A percentile compares a stretch with the other conserved stretches of the same genome.
Conservation (phyloP, 2,113 vertebrate genomes). For the Archocentrus centrarchus region DNA sequence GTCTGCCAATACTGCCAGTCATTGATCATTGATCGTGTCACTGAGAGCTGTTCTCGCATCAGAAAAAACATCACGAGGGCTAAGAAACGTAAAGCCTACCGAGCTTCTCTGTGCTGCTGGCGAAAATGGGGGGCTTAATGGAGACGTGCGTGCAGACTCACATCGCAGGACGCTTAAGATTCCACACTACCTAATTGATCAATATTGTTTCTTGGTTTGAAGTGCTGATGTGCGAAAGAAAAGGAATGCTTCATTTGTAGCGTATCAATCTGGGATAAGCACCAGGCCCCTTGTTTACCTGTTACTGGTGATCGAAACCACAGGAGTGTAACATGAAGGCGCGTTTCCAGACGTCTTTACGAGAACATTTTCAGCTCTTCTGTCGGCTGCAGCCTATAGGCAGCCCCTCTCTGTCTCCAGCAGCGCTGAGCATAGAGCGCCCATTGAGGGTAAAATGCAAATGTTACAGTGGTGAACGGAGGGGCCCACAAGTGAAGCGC, state of each 20-base stretch:
- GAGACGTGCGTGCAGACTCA: slow-evolving; percentile 19
- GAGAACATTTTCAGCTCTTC: slow-evolving; percentile 49
- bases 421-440: slow-evolving; percentile 67
- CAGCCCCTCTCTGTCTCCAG: slow-evolving; percentile 46
- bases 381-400: slow-evolving; percentile 46
- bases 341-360: slow-evolving; percentile 34
- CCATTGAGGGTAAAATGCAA: slow-evolving; percentile 80
- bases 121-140: not conserved
- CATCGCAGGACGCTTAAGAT: slow-evolving; percentile 3
- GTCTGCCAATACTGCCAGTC: slow-evolving; percentile 40
- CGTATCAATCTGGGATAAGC: slow-evolving; percentile 16
- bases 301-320: slow-evolving; percentile 24
- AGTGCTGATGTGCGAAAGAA: slow-evolving; percentile 30
- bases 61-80: not conserved
- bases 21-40: slow-evolving; percentile 28
- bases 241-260: slow-evolving; percentile 25
- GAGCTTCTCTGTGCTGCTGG: not conserved
- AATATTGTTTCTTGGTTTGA: slow-evolving; percentile 17
- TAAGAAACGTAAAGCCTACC: slow-evolving; percentile 1
- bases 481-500: slow-evolving; percentile 73
- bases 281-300: not conserved
- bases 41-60: not conserved
- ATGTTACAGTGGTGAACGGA: slow-evolving; percentile 72
- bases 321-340: slow-evolving; percentile 26
- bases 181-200: not conserved